Percentiles rank a stretch among this genome's conserved stretches.
Evolutionary conservation across 1,140 invertebrate genomes (phyloP).

Genomic region (Sycophila sp.): DNA sequence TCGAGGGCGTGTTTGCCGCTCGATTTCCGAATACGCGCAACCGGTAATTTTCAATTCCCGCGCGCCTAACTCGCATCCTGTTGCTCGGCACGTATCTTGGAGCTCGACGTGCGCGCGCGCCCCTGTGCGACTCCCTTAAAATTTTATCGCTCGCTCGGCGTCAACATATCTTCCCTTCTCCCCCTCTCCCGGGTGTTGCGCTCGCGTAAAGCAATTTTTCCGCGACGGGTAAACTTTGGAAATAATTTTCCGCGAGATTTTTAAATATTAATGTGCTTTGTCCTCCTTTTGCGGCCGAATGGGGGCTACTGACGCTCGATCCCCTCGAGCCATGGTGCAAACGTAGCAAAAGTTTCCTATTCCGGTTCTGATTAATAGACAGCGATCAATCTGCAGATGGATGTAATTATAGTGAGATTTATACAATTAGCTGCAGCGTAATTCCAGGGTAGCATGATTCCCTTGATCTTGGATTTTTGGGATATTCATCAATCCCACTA

Average conservation of each 20-base stretch:
- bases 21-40: background rate
- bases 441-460: too few relatives aligned
- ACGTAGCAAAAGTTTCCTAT: too few relatives aligned
- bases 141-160: slow-evolving; percentile 2
- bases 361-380: too few relatives aligned
- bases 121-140: background rate
- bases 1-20: background rate
- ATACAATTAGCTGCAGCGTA: too few relatives aligned
- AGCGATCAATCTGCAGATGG: too few relatives aligned
- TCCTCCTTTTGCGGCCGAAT: background rate
- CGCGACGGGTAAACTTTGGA: background rate
- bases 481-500: too few relatives aligned
- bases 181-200: too few relatives aligned
- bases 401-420: too few relatives aligned
- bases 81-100: background rate
- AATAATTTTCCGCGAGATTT: background rate
- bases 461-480: too few relatives aligned
- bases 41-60: slow-evolving; percentile 12
- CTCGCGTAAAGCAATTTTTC: background rate
- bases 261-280: background rate
- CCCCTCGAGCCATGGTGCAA: too few relatives aligned
- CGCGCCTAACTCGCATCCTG: slow-evolving; percentile 9
- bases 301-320: too few relatives aligned
- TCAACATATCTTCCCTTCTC: background rate
- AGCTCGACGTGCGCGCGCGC: too few relatives aligned